Base-by-base conservation (phyloP, 2,888 invertebrate species). In the Caenorhabditis sp. region DNA sequence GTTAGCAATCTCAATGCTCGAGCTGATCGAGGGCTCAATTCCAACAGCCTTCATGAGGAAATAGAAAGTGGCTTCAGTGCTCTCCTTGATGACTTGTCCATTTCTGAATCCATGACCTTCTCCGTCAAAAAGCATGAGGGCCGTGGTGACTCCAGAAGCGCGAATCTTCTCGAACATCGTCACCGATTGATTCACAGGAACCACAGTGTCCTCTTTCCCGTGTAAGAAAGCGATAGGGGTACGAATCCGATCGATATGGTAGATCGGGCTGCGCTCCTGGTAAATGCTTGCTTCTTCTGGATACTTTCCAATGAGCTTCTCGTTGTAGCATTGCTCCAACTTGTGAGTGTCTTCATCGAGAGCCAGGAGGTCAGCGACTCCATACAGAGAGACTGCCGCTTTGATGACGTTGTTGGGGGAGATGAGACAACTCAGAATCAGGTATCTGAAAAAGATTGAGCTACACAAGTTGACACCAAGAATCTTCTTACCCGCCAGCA, bases 61-160 rank as follows among this genome's bases (percentile, higher is more conserved):
- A 83, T 92, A 93, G 81, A 93, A 93, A 69, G 93, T 92, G 38
- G 92, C 93, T 86, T 93, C 93, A n/a, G 93, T 86, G 19, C 92
- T 90, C 38, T 86, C 88, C 81, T 92, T 90, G 44, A 93, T 92
- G 69, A 93, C 93, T 74, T 92, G 92, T 38, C 92, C 89, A 75
- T 92, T 92, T 14, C 93, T 86, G 88, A 93, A 93, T 5, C 93
- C 93, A 89, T 93, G 93, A 63, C 93, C 93, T 85, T 93, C 93
- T 38, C 93, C 93, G 90, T 92, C 87, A 85, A 93, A 93, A 51
- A 93, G 82, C 76, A 93, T 90, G 70, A 92, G 90, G 63, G 92
- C 91, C 1, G 93, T 92, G 0, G 92, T 92, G 6, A 93, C 80
- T 10, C 92, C 92, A 75, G 92, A 92, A 8, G 87, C 88, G 66